phyloP scores from a whole-genome alignment of 2,113 vertebrate species.

The Carassius carassius region DNA sequence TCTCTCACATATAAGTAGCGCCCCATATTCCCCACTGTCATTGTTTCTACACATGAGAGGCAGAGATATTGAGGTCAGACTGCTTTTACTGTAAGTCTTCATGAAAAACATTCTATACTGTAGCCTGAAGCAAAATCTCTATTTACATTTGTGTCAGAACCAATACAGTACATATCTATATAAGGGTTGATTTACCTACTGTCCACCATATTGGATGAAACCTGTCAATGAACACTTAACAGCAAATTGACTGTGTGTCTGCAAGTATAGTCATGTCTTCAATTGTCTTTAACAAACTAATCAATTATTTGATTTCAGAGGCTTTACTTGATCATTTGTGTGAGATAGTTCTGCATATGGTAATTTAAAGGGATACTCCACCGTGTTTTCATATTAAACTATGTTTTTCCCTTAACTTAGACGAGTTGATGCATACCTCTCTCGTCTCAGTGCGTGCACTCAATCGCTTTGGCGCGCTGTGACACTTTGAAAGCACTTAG shows the following conservation, averaged over 20 bases:
- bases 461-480: no score
- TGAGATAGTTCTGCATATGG: neutral
- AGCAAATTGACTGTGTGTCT: neutral
- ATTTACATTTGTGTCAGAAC: neutral
- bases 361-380: no score
- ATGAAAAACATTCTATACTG: neutral
- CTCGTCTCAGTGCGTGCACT: no score
- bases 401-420: no score
- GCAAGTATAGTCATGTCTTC: neutral
- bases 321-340: neutral
- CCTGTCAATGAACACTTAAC: neutral
- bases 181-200: neutral
- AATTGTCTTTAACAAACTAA: neutral
- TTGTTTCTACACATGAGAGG: constrained; percentile 32
- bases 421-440: no score
- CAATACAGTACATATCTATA: neutral
- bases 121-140: neutral
- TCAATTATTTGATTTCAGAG: neutral
- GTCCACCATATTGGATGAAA: neutral
- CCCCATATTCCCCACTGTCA: constrained; percentile 46
- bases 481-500: no score
- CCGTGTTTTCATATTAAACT: no score
- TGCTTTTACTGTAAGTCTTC: constrained; percentile 6
- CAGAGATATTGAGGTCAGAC: constrained; percentile 24
- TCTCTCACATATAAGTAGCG: constrained; percentile 42